Evolutionary conservation across 1,140 invertebrate genomes (phyloP).

Genomic region (Dendrolimus kikuchii): DNA sequence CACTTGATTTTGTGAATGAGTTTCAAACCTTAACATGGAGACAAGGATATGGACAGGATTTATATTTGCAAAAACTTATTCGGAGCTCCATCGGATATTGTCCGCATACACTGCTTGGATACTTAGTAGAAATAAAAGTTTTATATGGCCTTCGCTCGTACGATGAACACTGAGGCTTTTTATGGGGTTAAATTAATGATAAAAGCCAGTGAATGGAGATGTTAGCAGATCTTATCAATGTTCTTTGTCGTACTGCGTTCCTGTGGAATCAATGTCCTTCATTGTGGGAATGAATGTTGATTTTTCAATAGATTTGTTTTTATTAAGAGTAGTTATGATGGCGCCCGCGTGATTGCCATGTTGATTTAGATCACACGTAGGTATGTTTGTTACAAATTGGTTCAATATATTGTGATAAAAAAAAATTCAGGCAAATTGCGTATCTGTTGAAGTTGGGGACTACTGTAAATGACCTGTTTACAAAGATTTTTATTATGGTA

Average conservation of each 20-base stretch:
- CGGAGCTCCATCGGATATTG: slow-evolving; percentile 15
- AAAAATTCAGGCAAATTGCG: too few relatives aligned
- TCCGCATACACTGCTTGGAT: slow-evolving; percentile 15
- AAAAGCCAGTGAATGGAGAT: too few relatives aligned
- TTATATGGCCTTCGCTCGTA: too few relatives aligned
- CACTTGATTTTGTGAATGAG: slow-evolving; percentile 62
- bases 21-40: slow-evolving; percentile 41
- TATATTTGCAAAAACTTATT: slow-evolving; percentile 28
- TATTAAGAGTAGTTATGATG: slow-evolving; percentile 52
- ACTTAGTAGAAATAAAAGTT: slow-evolving; percentile 14
- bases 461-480: too few relatives aligned
- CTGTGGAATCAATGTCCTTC: slow-evolving; percentile 32
- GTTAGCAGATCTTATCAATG: too few relatives aligned
- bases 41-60: slow-evolving; percentile 34
- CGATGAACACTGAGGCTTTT: too few relatives aligned
- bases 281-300: slow-evolving; percentile 38
- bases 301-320: slow-evolving; percentile 40
- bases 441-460: too few relatives aligned
- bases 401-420: too few relatives aligned
- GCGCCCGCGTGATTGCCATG: slow-evolving; percentile 53
- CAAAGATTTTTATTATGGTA: too few relatives aligned
- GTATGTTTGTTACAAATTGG: slow-evolving; percentile 48
- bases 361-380: slow-evolving; percentile 51
- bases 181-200: too few relatives aligned
- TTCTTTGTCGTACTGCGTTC: slow-evolving; percentile 2